Conservation (phyloP, 2,797 vertebrate species). For the Agapornis canus region DNA sequence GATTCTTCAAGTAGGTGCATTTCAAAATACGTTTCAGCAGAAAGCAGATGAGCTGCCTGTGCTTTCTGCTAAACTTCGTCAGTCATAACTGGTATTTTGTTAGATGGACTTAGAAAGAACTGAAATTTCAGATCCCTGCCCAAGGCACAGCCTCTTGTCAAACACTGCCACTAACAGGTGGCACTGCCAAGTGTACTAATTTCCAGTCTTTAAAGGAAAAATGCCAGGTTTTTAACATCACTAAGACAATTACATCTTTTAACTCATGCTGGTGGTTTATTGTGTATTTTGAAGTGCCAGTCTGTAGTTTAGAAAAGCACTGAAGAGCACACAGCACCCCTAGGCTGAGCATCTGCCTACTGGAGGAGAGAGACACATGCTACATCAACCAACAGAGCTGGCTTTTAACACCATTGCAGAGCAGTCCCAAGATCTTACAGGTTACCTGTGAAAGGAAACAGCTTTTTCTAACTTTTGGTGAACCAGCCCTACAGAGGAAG, state of each 20-base stretch:
- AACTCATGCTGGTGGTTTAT: background rate
- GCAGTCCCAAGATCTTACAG: fast-evolving
- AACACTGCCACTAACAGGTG: background rate
- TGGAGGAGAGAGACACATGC: background rate
- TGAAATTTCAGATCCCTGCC: background rate
- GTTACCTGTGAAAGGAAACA: background rate
- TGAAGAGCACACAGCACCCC: background rate
- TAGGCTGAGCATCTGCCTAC: background rate
- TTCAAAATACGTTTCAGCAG: background rate
- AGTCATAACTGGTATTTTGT: background rate
- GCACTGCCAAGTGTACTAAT: background rate
- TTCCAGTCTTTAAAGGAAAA: background rate
- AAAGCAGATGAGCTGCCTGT: background rate
- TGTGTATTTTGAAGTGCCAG: background rate
- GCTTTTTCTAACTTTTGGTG: background rate
- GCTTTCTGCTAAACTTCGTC: background rate
- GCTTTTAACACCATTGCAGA: background rate
- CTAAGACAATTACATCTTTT: background rate
- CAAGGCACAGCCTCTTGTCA: background rate
- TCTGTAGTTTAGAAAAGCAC: background rate
- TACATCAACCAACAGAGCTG: background rate
- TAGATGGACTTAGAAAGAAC: background rate
- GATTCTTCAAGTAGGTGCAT: background rate
- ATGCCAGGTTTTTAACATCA: background rate
- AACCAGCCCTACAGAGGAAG: background rate